Percentiles rank a stretch among this genome's conserved stretches.
These are phyloP conservation scores for Polyergus mexicanus DNA, from an alignment of 1,140 invertebrate genomes.

Conservation along the genomic window DNA sequence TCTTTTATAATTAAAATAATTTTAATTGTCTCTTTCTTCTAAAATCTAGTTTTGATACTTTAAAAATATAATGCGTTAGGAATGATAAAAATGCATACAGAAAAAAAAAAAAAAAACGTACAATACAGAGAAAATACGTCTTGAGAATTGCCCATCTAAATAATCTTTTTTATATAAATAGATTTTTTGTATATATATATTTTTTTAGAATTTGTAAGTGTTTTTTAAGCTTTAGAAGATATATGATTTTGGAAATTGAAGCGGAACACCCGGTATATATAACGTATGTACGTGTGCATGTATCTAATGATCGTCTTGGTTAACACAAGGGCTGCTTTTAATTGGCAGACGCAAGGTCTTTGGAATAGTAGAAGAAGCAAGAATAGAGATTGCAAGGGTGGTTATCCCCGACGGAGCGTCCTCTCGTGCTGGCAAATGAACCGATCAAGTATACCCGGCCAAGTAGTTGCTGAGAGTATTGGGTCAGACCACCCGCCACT, in stretches of 20 bases:
- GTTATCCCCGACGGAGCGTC: conserved; percentile 50
- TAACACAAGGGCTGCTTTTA: conserved; percentile 66
- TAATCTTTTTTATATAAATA: neutral
- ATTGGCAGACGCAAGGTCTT: conserved; percentile 65
- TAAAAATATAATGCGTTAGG: no score
- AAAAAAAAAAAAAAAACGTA: neutral
- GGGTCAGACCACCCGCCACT: conserved; percentile 37
- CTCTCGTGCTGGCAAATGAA: conserved; percentile 67
- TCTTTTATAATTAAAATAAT: no score
- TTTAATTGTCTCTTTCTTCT: no score
- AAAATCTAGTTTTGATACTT: no score
- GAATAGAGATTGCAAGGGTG: conserved; percentile 49
- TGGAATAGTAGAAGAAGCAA: conserved; percentile 60
- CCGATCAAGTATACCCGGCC: conserved; percentile 70
- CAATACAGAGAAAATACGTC: no score
- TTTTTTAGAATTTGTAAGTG: neutral
- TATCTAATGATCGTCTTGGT: conserved; percentile 10
- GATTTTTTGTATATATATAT: neutral
- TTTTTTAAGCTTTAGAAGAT: neutral
- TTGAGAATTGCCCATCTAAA: neutral
- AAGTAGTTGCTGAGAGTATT: conserved; percentile 69
- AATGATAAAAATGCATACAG: no score
- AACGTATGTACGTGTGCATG: neutral
- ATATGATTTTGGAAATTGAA: neutral
- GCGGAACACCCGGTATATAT: neutral